Evolutionary conservation across 2,888 invertebrate genomes (phyloP), one percentile per base, ranked within the genome.

Genomic region (Emmelina monodactyla): DNA sequence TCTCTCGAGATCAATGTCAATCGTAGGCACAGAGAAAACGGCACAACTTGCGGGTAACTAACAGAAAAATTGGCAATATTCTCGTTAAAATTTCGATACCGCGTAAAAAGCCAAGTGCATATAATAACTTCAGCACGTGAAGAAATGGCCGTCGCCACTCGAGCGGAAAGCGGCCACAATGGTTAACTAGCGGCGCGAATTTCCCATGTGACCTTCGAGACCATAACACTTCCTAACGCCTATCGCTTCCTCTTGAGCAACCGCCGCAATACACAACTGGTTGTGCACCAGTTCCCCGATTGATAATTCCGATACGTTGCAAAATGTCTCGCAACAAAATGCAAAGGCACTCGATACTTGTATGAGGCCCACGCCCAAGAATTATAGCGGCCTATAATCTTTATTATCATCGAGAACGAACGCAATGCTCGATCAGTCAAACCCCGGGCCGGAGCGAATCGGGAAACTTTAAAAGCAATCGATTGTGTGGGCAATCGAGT

Each of bases 221-320:
- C 62, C 66, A 69, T 70, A 62, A 51, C 56, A 63, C 67, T 68
- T 66, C 69, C 69, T 64, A 51, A 53, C 65, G 62, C 63, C 68
- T 48, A 57, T 59, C 46, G 58, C 62, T 67, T 72, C 68, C 71
- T 66, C 61, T 72, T 63, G 49, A 14, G 62, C 62, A 69, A 65
- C 54, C 34, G 10, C 5, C 11, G 69, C 68, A 70, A 62, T 55
- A 52, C 47, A 49, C 55, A 37, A 40, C 47, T 51, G 52, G 73
- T 70, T 75, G 67, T 78, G 78, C 78, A 79, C 78, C 58, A 76
- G 67, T 78, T 76, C 66, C 59, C 54, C 58, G 63, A 67, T 73
- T 75, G 73, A 78, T 79, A 76, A 78, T 79, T 73, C 73, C 69
- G 51, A 73, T 66, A 60, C 58, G 49, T 79, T 79, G 75, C 78